Percentiles rank a stretch among this genome's conserved stretches.
Evolutionary conservation across 2,888 invertebrate genomes (phyloP).

Genomic region (Eupeodes luniger): DNA sequence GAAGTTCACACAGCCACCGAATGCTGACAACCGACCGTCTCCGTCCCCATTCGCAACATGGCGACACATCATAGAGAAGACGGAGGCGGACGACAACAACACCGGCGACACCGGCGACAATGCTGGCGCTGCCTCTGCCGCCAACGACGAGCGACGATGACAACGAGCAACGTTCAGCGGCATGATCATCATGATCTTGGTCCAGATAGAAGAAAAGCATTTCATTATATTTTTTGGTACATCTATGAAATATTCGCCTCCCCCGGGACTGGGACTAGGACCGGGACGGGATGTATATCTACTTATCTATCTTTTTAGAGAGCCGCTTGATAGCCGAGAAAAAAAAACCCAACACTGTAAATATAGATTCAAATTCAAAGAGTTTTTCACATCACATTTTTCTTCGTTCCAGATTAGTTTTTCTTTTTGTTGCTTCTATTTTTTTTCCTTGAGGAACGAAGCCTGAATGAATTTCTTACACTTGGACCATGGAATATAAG

Average conservation of each 20-base stretch:
- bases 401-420: conserved; percentile 33
- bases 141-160: not conserved
- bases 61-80: not conserved
- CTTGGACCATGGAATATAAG: conserved; percentile 55
- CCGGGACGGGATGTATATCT: conserved; percentile 15
- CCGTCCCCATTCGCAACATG: no score
- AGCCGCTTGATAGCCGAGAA: conserved; percentile 20
- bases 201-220: conserved; percentile 69
- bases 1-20: conserved; percentile 67
- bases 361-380: conserved; percentile 75
- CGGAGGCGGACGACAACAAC: no score
- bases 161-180: conserved; percentile 26
- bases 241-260: conserved; percentile 54
- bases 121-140: not conserved
- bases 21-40: not conserved
- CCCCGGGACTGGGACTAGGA: conserved; percentile 42
- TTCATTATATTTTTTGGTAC: conserved; percentile 59
- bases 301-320: conserved; percentile 28
- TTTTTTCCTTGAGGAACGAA: not conserved
- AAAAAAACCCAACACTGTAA: conserved; percentile 48
- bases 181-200: conserved; percentile 51
- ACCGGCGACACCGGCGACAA: conserved; percentile 1
- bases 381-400: conserved; percentile 46
- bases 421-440: conserved; percentile 1
- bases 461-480: conserved; percentile 31